Conservation (phyloP, 2,113 vertebrate species). For the Podarcis cretensis region DNA sequence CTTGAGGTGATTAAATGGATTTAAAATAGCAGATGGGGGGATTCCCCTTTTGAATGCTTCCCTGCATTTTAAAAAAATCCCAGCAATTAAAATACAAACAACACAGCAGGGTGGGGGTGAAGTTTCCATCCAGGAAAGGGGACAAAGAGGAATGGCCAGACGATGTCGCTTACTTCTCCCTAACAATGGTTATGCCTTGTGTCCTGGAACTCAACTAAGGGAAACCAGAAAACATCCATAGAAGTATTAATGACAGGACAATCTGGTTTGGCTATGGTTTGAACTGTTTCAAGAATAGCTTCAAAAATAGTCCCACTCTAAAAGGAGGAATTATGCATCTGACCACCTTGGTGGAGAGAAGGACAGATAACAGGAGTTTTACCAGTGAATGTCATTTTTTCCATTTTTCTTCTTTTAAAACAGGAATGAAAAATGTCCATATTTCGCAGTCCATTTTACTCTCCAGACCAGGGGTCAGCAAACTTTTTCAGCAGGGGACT, state of each 20-base stretch:
- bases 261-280: not conserved
- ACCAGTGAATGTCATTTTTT: not conserved
- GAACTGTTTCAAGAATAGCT: not conserved
- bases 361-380: not conserved
- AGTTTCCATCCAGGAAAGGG: not conserved
- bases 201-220: not conserved
- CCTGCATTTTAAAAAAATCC: not conserved
- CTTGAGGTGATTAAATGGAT: not conserved
- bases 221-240: not conserved
- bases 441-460: not conserved
- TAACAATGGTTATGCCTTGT: not conserved
- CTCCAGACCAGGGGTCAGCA: too few relatives aligned
- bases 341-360: not conserved
- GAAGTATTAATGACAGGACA: not conserved
- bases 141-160: too few relatives aligned
- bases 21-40: not conserved
- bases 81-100: not conserved
- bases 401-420: not conserved
- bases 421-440: not conserved
- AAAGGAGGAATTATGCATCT: not conserved
- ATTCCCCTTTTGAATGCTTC: not conserved
- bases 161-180: too few relatives aligned
- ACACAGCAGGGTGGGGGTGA: not conserved
- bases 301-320: not conserved
- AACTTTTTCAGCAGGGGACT: too few relatives aligned